Evolutionary conservation across 2,888 invertebrate genomes (phyloP).

Genomic region (Drosophila siamana): DNA sequence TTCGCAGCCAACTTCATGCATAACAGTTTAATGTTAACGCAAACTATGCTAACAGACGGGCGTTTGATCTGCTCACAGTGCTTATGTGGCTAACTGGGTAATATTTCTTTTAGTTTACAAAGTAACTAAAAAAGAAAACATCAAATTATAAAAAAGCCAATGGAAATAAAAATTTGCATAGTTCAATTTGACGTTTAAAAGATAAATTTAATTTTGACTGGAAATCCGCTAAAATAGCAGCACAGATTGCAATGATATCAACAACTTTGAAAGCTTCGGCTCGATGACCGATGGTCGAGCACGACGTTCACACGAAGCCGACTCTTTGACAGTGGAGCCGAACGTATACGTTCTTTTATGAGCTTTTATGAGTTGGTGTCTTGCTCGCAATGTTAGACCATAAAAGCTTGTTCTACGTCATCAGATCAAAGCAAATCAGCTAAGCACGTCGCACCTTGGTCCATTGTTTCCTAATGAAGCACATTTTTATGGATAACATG

Average conservation of each 20-base stretch:
- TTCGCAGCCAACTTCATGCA: constrained; percentile 22
- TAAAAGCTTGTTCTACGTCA: constrained; percentile 47
- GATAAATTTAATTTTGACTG: too few species aligned
- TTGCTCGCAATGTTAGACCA: constrained; percentile 33
- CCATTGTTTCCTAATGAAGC: background rate
- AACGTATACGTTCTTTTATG: constrained; percentile 33
- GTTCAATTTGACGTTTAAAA: too few species aligned
- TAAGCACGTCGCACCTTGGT: constrained; percentile 35
- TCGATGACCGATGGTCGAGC: constrained; percentile 37
- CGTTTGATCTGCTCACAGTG: background rate
- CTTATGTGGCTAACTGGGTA: background rate
- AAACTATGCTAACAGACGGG: constrained; percentile 8
- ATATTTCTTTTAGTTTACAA: too few species aligned
- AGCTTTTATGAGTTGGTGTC: constrained; percentile 31
- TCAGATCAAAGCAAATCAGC: constrained; percentile 49
- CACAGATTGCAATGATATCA: constrained; percentile 29
- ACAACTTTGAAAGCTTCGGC: constrained; percentile 17
- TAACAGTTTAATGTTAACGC: constrained; percentile 8
- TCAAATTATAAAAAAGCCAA: too few species aligned
- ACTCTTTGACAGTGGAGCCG: constrained; percentile 44
- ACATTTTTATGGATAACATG: background rate
- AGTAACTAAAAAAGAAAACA: too few species aligned
- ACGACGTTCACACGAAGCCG: constrained; percentile 39
- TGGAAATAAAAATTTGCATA: too few species aligned
- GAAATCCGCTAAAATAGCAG: background rate